Evolutionary conservation across 2,797 vertebrate species (phyloP).

Genomic region (Chloroceryle amazona): DNA sequence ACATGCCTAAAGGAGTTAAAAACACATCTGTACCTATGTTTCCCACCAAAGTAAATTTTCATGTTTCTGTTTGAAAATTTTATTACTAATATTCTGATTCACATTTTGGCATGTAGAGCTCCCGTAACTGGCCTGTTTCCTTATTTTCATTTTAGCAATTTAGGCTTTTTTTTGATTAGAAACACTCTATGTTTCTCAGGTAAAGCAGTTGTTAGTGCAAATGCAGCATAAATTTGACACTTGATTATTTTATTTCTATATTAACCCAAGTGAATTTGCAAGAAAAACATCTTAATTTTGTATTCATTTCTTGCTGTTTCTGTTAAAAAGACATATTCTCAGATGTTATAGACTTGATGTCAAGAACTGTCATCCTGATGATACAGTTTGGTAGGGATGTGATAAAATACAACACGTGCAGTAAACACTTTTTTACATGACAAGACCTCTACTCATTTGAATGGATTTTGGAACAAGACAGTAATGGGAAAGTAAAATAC

Average conservation of each 20-base stretch:
- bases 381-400: background rate
- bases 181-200: background rate
- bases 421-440: background rate
- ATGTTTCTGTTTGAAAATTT: background rate
- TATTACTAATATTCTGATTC: background rate
- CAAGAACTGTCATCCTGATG: background rate
- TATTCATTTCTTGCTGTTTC: background rate
- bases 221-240: background rate
- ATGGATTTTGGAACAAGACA: background rate
- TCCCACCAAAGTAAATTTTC: background rate
- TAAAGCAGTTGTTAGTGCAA: background rate
- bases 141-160: background rate
- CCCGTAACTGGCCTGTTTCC: background rate
- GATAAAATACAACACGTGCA: background rate
- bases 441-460: background rate
- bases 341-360: background rate
- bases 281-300: background rate
- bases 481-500: background rate
- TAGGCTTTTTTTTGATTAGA: background rate
- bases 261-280: background rate
- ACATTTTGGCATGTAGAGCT: background rate
- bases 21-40: background rate
- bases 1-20: conserved; percentile 82
- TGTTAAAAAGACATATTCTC: background rate
- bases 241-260: background rate